Evolutionary conservation across 2,797 vertebrate species (phyloP).

Genomic region (Pangasius mekongensis): DNA sequence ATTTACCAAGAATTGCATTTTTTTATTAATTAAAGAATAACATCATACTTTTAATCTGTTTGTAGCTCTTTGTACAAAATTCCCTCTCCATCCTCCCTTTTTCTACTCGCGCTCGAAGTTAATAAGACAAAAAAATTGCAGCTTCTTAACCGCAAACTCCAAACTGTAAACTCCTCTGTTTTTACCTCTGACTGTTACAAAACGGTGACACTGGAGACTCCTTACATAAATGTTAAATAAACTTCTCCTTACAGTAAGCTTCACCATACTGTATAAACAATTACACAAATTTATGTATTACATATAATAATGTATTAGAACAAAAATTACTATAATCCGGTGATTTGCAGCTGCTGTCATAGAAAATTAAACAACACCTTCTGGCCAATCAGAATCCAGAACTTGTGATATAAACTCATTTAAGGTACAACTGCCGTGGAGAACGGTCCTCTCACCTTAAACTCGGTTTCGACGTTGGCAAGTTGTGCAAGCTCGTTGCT

Average conservation of each 20-base stretch:
- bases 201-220: background rate
- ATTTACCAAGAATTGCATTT: background rate
- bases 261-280: background rate
- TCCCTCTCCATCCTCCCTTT: background rate
- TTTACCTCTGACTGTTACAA: background rate
- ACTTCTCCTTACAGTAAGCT: background rate
- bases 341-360: background rate
- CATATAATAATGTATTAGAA: background rate
- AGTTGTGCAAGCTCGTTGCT: conserved; percentile 84
- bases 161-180: too few relatives aligned
- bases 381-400: background rate
- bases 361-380: background rate
- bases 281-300: background rate
- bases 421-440: conserved; percentile 18
- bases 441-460: conserved; percentile 77
- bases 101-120: background rate
- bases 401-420: background rate
- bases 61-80: background rate
- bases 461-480: conserved; percentile 87
- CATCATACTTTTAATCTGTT: background rate
- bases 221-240: background rate
- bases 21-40: background rate
- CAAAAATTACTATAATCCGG: background rate
- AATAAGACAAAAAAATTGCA: background rate
- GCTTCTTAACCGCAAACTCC: background rate